phyloP scores from a whole-genome alignment of 1,140 invertebrate species.

The Stenopsyche tienmushanensis region DNA sequence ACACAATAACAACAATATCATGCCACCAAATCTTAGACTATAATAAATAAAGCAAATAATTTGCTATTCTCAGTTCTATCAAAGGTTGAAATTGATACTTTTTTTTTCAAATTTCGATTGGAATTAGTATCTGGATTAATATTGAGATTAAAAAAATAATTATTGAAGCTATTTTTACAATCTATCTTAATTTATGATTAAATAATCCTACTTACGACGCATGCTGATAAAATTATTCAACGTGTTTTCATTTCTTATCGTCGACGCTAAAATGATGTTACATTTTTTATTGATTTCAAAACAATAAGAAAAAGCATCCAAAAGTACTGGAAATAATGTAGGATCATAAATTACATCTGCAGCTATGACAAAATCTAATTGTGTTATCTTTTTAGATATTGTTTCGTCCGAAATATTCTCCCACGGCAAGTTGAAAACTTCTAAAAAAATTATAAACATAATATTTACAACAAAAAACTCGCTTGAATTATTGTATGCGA shows the following conservation, averaged over 20 bases:
- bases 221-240: conserved; percentile 35
- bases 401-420: conserved; percentile 48
- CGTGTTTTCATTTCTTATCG: conserved; percentile 55
- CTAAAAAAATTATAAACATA: conserved; percentile 8
- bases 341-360: conserved; percentile 59
- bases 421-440: conserved; percentile 54
- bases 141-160: too few species aligned
- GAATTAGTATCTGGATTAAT: too few species aligned
- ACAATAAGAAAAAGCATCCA: conserved; percentile 48
- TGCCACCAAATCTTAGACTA: too few species aligned
- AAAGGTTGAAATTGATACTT: too few species aligned
- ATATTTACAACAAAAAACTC: not conserved
- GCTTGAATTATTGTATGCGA: not conserved
- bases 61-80: too few species aligned
- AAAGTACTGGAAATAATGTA: conserved; percentile 48
- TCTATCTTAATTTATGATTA: too few species aligned
- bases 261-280: conserved; percentile 53
- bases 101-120: too few species aligned
- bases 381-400: conserved; percentile 31
- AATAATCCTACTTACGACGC: not conserved
- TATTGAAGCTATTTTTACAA: too few species aligned
- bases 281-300: conserved; percentile 42
- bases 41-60: too few species aligned
- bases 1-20: too few species aligned
- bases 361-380: conserved; percentile 55